Percentiles rank a stretch among this genome's conserved stretches.
Evolutionary conservation across 2,113 vertebrate species (phyloP).

Genomic region (Eira barbara): DNA sequence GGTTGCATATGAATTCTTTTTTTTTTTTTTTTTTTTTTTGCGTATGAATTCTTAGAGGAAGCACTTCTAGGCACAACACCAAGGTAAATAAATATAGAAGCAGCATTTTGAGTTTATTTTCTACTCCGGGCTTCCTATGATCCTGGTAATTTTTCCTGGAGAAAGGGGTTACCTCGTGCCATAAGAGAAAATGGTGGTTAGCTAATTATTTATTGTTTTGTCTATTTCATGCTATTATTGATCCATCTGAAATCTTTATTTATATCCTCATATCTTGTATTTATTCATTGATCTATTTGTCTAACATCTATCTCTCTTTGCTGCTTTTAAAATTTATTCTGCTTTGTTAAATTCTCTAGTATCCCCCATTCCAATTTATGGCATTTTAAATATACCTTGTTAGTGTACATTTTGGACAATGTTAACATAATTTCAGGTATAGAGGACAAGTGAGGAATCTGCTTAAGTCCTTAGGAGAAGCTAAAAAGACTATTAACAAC

Average conservation of each 20-base stretch:
- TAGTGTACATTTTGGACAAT: constrained; percentile 83
- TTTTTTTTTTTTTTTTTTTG: no score
- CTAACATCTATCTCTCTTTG: constrained; percentile 21
- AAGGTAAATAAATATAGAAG: neutral
- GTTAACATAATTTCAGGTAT: constrained; percentile 87
- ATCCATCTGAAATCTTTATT: neutral
- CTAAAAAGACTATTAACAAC: constrained; percentile 86
- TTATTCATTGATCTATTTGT: constrained; percentile 31
- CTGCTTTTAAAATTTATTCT: constrained; percentile 70
- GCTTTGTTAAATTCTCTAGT: constrained; percentile 74
- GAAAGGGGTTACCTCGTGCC: constrained; percentile 43
- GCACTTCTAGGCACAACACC: neutral
- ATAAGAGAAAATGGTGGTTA: constrained; percentile 38
- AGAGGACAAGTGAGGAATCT: constrained; percentile 83
- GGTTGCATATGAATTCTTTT: constrained; percentile 38
- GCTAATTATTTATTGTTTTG: constrained; percentile 51
- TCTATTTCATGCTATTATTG: constrained; percentile 10
- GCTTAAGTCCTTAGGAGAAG: constrained; percentile 85
- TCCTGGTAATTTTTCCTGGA: neutral
- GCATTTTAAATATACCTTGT: constrained; percentile 83
- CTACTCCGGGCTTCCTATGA: neutral
- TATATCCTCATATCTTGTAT: neutral
- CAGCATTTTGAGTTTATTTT: constrained; percentile 33
- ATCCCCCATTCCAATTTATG: constrained; percentile 78
- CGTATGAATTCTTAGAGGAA: constrained; percentile 36